Base-by-base conservation (phyloP, 2,797 vertebrate genomes). In the Gorsachius magnificus region DNA sequence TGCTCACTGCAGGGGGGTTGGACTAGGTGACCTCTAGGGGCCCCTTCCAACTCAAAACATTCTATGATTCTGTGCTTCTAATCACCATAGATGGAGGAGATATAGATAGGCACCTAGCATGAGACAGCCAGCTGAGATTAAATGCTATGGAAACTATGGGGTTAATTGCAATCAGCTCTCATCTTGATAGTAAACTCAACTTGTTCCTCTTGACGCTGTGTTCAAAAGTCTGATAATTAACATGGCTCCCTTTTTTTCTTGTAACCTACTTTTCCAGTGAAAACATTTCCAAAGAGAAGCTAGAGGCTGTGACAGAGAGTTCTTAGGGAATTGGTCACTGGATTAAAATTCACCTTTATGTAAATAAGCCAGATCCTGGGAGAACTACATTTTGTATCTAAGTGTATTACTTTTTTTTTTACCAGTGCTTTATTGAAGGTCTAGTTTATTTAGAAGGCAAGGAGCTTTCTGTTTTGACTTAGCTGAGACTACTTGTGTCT, bases 291-390 rank as follows among this genome's bases (percentile, higher is more conserved):
- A 60, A 92, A 87, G 36, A 80, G n/a, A 75, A 92, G 72, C 83
- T 84, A 60, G 63, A 94, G 70, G 45, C 50, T 83, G 57, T 91
- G 78, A 85, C 68, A 80, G 54, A 77, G 66, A 85, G 41, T 81
- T 96, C 79, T 92, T 75, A 68, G 72, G 64, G 61, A 95, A 83
- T 80, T 94, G 72, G 79, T 56, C 78, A 75, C 61, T 81, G 76
- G 43, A 96, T 96, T 96, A 94, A 96, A 95, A 93, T 94, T 95
- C 76, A 95, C 94, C 79, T 96, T 83, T 92, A 69, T 65, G 33
- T 81, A 91, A 89, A 87, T 80, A 92, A 91, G 28, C 24, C 54
- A 85, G n/a, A 86, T 86, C 50, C 36, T 89, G 26, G 28, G 53
- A 92, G 50, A 92, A 46, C 31, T 71, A n/a, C 15, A 35, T 58